phyloP scores from a whole-genome alignment of 2,888 invertebrate genomes.

The Hecatera dysodea region DNA sequence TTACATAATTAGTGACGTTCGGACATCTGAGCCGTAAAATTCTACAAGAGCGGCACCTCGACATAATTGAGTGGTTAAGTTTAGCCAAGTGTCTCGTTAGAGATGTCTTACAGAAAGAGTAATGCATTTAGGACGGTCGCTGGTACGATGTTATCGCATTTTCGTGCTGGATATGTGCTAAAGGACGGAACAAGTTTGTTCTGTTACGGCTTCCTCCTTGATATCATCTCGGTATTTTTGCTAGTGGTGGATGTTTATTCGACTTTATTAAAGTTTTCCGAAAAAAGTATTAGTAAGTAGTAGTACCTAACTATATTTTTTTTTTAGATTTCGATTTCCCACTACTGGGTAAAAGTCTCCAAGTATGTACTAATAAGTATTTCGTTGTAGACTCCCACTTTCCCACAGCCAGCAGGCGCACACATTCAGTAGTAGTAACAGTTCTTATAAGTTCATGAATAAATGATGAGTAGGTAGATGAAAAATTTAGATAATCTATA shows the following conservation, averaged over 20 bases:
- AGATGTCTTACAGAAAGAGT: constrained; percentile 56
- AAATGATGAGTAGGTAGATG: too few relatives aligned
- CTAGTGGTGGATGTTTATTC: neutral
- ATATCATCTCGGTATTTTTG: neutral
- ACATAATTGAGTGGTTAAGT: constrained; percentile 63
- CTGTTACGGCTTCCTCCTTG: constrained; percentile 16
- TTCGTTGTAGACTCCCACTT: too few relatives aligned
- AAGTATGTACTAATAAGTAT: too few relatives aligned
- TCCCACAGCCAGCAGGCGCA: too few relatives aligned
- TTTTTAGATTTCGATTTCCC: too few relatives aligned
- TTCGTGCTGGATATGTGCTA: constrained; percentile 38
- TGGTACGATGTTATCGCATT: constrained; percentile 55
- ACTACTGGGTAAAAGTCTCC: too few relatives aligned
- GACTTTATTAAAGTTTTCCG: neutral
- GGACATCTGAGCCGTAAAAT: constrained; percentile 34
- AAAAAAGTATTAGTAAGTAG: neutral
- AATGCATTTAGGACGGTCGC: constrained; percentile 53
- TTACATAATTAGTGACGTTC: constrained; percentile 34
- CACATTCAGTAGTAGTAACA: too few relatives aligned
- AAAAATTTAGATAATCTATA: too few relatives aligned
- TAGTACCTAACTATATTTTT: too few relatives aligned
- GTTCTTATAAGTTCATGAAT: too few relatives aligned
- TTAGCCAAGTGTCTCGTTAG: constrained; percentile 61
- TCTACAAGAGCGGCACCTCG: constrained; percentile 43
- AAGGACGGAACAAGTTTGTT: constrained; percentile 35